Base-by-base conservation (phyloP, 2,797 vertebrate species). In the Schizopygopsis pylzovi region DNA sequence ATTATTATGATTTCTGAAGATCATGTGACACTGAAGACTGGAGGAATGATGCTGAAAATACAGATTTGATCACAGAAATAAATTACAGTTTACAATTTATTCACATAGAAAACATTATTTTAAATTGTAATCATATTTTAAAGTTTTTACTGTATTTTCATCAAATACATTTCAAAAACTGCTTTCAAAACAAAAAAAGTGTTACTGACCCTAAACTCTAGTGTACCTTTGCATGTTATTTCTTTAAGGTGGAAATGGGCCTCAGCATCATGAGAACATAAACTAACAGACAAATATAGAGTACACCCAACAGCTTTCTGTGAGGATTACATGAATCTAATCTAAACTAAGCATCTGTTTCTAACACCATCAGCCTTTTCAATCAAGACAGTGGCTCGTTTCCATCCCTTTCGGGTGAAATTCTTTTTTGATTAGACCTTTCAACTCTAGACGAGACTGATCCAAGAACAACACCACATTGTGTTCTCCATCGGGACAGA, bases 381-480 rank as follows among this genome's bases (percentile, higher is more conserved):
- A 37, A 80, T 33, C 28, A 75, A 78, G 73, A 52, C 72, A 9
- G 73, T 20, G 54, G 76, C 54, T 84, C 2, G 15, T 56, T 41
- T 78, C 67, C 82, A 52, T 63, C 71, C 39, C 47, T 79, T 79
- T 79, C 28, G 22, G 39, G 28, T 45, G 13, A 81, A 86, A 87
- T 81, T 78, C 77, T 80, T 70, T 68, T 88, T 88, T 85, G 83
- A 89, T 88, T 45, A 87, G 61, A 79, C 47, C 56, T 72, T 86
- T 86, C 56, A 73, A 84, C 81, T 67, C 43, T 25, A 25, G 68
- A 43, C 20, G 41, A 76, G 28, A 72, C 65, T 1, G 16, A 79
- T 61, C 52, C 37, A 65, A 68, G 72, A 80, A 87, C 87, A 89
- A 87, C 68, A 59, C 56, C 4, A 8, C 84, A 78, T 68, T 81